A percentile compares a stretch with the other conserved stretches of the same genome.
Conservation (phyloP, 2,113 vertebrate species). For the Halichoeres trimaculatus region DNA sequence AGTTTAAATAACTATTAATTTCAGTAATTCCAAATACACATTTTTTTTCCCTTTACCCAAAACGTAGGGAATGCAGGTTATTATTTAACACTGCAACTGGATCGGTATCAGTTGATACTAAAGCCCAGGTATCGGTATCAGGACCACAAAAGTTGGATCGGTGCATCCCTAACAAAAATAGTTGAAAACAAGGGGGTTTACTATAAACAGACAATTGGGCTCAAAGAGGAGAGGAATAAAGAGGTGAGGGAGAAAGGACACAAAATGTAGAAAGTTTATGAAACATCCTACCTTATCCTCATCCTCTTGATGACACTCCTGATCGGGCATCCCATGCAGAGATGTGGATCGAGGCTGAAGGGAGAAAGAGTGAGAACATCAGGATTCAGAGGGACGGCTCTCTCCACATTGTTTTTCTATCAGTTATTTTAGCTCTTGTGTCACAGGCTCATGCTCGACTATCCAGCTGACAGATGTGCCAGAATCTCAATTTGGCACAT, state of each 20-base stretch:
- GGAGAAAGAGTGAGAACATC: conserved; percentile 10
- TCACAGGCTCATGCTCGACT: neutral
- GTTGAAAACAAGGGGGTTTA: no score
- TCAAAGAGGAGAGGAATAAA: neutral
- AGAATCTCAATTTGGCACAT: conserved; percentile 40
- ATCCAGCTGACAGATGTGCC: conserved; percentile 40
- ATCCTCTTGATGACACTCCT: conserved; percentile 63
- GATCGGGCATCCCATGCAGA: conserved; percentile 68
- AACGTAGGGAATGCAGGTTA: no score
- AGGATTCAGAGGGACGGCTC: neutral
- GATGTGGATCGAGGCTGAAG: conserved; percentile 75
- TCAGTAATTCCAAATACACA: no score
- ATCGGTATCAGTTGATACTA: no score
- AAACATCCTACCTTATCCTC: conserved; percentile 71
- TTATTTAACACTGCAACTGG: no score
- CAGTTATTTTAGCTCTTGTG: neutral
- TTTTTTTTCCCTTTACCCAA: no score
- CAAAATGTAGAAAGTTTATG: neutral
- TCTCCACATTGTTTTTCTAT: neutral
- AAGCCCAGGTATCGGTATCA: no score
- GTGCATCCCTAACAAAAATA: no score
- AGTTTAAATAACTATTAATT: no score
- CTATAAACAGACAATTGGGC: neutral
- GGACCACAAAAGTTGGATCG: no score
- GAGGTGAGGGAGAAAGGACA: neutral